Conservation (phyloP, 2,797 vertebrate genomes). For the Gallirallus australis region DNA sequence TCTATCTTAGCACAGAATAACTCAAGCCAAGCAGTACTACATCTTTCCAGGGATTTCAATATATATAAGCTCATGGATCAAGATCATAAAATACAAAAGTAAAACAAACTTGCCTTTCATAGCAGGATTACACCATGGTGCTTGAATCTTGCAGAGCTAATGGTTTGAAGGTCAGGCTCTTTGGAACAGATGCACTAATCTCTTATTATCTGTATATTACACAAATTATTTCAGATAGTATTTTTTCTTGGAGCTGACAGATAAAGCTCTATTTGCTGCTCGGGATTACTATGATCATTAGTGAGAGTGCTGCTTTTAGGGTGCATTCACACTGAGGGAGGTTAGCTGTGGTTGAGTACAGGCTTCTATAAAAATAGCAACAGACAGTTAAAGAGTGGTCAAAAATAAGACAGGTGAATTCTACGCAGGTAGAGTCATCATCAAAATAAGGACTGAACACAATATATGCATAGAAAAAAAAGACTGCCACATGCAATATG, state of each 20-base stretch:
- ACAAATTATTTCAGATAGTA: slow-evolving; percentile 34
- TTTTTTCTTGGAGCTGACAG: slow-evolving; percentile 33
- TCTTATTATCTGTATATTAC: slow-evolving; percentile 51
- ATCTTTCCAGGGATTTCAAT: slow-evolving; percentile 19
- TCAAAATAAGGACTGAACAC: not conserved
- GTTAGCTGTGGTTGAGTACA: not conserved
- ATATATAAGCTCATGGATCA: not conserved
- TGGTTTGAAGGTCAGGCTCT: slow-evolving; percentile 58
- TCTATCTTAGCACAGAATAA: not conserved
- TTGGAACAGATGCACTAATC: slow-evolving; percentile 61
- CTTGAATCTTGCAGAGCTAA: slow-evolving; percentile 25
- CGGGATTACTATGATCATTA: slow-evolving; percentile 58
- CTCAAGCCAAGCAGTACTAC: not conserved
- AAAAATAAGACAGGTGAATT: not conserved
- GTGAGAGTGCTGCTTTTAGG: slow-evolving; percentile 33
- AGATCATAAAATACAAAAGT: slow-evolving; percentile 23
- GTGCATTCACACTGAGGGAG: not conserved
- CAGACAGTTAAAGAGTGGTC: not conserved
- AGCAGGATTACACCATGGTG: slow-evolving; percentile 30
- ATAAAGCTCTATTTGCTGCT: slow-evolving; percentile 26
- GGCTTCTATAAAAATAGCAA: not conserved
- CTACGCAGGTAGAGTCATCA: accelerated
- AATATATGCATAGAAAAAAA: not conserved
- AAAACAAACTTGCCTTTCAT: slow-evolving; percentile 58
- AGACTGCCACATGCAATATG: not conserved